Evolutionary conservation across 2,888 invertebrate species (phyloP).

Genomic region (Nyleta sp.): DNA sequence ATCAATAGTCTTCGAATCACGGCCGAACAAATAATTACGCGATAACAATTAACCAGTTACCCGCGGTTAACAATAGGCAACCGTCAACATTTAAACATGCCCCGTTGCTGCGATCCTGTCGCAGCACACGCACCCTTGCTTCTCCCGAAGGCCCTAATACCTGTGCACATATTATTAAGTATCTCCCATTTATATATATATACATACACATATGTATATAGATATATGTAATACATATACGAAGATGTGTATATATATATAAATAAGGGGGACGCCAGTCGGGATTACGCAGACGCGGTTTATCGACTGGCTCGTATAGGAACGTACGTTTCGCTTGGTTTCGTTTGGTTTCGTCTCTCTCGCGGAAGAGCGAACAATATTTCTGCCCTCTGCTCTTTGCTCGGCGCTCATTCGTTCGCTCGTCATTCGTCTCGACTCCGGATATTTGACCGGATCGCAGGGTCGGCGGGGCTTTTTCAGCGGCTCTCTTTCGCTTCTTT

Average conservation of each 20-base stretch:
- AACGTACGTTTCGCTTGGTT: constrained; percentile 71
- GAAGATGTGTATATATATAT: constrained; percentile 11
- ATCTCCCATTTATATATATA: neutral
- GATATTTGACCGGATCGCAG: constrained; percentile 76
- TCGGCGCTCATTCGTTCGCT: constrained; percentile 69
- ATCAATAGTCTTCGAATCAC: constrained; percentile 34
- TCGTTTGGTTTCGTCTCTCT: constrained; percentile 72
- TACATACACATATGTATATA: too few species aligned
- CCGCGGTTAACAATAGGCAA: constrained; percentile 22
- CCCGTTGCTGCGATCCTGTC: neutral
- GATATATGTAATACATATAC: too few species aligned
- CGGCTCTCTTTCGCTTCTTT: constrained; percentile 46
- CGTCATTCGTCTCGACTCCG: constrained; percentile 73
- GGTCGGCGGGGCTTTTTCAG: constrained; percentile 72
- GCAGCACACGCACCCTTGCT: neutral
- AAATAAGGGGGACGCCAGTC: constrained; percentile 29
- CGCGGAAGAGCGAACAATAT: constrained; percentile 76
- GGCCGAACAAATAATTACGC: constrained; percentile 46
- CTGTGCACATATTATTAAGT: constrained; percentile 8
- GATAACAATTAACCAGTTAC: constrained; percentile 51
- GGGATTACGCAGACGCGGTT: constrained; percentile 77
- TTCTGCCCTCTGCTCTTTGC: constrained; percentile 68
- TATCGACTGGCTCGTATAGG: constrained; percentile 76
- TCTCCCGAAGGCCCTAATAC: neutral
- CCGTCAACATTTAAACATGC: constrained; percentile 22